Evolutionary conservation across 2,113 vertebrate genomes (phyloP).

Genomic region (Pycnonotus jocosus): DNA sequence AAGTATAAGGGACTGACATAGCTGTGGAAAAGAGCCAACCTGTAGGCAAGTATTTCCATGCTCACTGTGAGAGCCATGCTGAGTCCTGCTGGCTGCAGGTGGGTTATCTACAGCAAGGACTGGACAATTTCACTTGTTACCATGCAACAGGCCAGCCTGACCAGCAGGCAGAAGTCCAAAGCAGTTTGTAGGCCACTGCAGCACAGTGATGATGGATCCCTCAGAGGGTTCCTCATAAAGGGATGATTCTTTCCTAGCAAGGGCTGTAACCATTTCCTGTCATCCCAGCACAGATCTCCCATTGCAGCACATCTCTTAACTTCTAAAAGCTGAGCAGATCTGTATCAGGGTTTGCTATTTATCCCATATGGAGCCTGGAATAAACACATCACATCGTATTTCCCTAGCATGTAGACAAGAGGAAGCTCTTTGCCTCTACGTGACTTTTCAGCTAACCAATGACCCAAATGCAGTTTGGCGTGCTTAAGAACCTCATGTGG

Average conservation of each 20-base stretch:
- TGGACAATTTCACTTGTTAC: neutral
- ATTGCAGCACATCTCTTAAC: neutral
- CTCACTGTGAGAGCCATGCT: neutral
- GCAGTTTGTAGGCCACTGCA: neutral
- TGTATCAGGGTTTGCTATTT: neutral
- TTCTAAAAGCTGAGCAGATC: neutral
- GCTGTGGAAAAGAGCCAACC: neutral
- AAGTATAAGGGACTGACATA: neutral
- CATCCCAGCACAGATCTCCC: neutral
- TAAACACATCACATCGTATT: neutral
- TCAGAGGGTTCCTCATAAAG: neutral
- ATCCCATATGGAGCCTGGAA: neutral
- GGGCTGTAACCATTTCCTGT: neutral
- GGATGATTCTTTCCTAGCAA: neutral
- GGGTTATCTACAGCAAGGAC: neutral
- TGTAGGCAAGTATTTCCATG: neutral
- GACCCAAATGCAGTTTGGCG: neutral
- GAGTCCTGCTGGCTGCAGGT: neutral
- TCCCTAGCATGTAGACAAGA: neutral
- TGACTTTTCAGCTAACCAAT: slow-evolving; percentile 16
- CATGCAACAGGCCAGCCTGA: neutral
- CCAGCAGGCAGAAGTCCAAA: neutral
- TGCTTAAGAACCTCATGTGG: neutral
- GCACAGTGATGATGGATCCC: neutral
- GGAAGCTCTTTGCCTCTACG: neutral